These are phyloP conservation scores for Schizotus pectinicornis DNA, from an alignment of 2,888 invertebrate species.

Conservation along the genomic window DNA sequence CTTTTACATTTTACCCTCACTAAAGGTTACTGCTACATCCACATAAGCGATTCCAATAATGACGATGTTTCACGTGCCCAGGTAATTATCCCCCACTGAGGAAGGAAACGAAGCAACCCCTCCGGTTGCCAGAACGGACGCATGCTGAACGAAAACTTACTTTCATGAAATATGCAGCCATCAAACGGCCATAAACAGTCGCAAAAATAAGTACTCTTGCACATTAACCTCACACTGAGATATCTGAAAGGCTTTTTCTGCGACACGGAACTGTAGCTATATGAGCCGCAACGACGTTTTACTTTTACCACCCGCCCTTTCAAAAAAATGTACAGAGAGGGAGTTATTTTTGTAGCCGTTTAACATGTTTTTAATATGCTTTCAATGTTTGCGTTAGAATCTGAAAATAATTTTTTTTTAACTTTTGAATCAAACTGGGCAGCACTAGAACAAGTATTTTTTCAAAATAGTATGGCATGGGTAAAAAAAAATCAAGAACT, in stretches of 20 bases:
- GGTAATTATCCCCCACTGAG: not conserved
- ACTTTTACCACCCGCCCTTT: not conserved
- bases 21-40: slow-evolving; percentile 14
- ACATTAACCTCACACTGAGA: slow-evolving; percentile 25
- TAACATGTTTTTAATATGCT: too few relatives aligned
- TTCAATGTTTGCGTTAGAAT: too few relatives aligned
- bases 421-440: too few relatives aligned
- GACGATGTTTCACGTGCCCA: slow-evolving; percentile 17
- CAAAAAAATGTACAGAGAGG: too few relatives aligned
- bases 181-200: slow-evolving; percentile 13
- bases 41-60: slow-evolving; percentile 12
- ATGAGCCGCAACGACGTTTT: slow-evolving; percentile 14
- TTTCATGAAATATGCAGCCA: slow-evolving; percentile 4
- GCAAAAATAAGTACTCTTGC: slow-evolving; percentile 25
- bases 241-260: slow-evolving; percentile 27
- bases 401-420: too few relatives aligned
- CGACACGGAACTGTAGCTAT: slow-evolving; percentile 9
- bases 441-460: too few relatives aligned
- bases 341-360: too few relatives aligned
- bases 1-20: slow-evolving; percentile 13
- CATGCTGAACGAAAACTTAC: slow-evolving; percentile 6
- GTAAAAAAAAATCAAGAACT: too few relatives aligned
- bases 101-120: not conserved
- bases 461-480: too few relatives aligned
- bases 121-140: too few relatives aligned